Base-by-base conservation (phyloP, 2,888 invertebrate genomes). In the Neoascia interrupta region DNA sequence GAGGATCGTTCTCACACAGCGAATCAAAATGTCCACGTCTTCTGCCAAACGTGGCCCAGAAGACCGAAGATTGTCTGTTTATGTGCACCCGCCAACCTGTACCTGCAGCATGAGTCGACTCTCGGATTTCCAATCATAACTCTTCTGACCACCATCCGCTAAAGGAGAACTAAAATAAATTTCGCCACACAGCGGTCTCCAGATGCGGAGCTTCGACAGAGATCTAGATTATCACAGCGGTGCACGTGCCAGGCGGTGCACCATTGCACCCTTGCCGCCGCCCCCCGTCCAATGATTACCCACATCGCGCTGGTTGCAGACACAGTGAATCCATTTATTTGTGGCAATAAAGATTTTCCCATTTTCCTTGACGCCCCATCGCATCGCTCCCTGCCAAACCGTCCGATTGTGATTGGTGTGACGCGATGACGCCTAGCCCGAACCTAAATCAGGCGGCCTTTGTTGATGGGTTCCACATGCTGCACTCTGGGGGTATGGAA, bases 131-230 rank as follows among this genome's bases (percentile, higher is more conserved):
- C 79, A 79, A 79, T 79, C 79, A 79, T 73, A 73, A 79, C 61
- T 79, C 73, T 68, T 61, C 45, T 76, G 76, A 66, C 72, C 76
- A 79, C 63, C 79, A 79, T 73, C 79, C 64, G 54, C 54, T 73
- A 56, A 61, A 61, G 73, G 36, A 66, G 79, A 61, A 68, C 51
- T 73, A 68, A 68, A 73, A 79, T 79, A 79, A 61, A 79, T 73
- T 79, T 73, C 36, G 47, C 49, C 23, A 49, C 79, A 73, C 72
- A 72, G 72, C 79, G 61, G 79, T 56, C 60, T 60, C 60, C 49
- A 56, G 61, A 49, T 31, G 61, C 72, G 73, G 61, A 68, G 28
- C 60, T 43, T 66, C 61, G 66, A 66, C 73, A 66, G 79, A 73
- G 66, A 61, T 79, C 73, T 61, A 68, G 66, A 79, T 66, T 66